Conservation (phyloP, 2,888 invertebrate species). For the Bombyx huttoni region DNA sequence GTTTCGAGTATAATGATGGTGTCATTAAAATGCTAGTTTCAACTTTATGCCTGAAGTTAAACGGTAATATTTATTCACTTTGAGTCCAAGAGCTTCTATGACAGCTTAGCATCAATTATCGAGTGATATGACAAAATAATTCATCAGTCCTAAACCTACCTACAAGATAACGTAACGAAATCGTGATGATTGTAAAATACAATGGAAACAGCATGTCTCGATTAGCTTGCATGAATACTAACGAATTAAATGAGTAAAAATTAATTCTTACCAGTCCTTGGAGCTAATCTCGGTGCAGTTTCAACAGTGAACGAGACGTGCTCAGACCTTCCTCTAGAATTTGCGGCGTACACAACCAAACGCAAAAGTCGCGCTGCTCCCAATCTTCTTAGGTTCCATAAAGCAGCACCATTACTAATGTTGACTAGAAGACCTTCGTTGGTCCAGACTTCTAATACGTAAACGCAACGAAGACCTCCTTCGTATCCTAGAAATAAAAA, state of each 20-base stretch:
- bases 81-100: no score
- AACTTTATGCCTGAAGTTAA: no score
- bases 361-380: constrained; percentile 84
- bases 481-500: constrained; percentile 73
- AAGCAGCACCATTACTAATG: constrained; percentile 78
- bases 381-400: constrained; percentile 82
- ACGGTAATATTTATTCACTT: no score
- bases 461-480: constrained; percentile 82
- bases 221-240: no score
- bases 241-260: background rate
- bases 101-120: no score
- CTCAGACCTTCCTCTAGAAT: constrained; percentile 87
- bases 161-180: no score
- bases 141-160: no score
- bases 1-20: no score
- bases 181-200: no score
- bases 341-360: constrained; percentile 85
- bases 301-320: constrained; percentile 63
- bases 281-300: constrained; percentile 45
- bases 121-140: no score
- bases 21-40: no score
- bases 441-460: constrained; percentile 79
- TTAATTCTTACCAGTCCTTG: constrained; percentile 39
- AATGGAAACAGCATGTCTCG: no score
- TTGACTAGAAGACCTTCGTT: constrained; percentile 77